phyloP scores from a whole-genome alignment of 2,113 vertebrate genomes.

The Pogona vitticeps region DNA sequence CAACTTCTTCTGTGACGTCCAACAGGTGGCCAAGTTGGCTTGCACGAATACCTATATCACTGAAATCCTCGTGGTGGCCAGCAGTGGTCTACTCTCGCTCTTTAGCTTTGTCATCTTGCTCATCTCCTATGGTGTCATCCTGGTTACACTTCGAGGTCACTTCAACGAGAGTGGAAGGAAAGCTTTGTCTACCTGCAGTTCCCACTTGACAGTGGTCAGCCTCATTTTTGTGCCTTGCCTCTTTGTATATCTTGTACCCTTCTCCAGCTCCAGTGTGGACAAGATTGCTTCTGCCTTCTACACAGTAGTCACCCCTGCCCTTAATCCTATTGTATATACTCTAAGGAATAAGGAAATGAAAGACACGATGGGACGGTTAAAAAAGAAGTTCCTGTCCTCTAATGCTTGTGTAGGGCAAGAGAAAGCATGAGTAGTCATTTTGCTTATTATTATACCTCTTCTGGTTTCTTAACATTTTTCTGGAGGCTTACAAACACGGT shows the following conservation, averaged over 20 bases:
- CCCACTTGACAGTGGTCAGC: slow-evolving; percentile 47
- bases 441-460: not conserved
- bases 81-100: slow-evolving; percentile 61
- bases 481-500: too few relatives aligned
- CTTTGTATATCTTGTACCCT: slow-evolving; percentile 59
- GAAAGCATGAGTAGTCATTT: not conserved
- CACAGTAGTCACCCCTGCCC: slow-evolving; percentile 41
- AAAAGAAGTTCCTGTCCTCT: not conserved
- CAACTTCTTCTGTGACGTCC: slow-evolving; percentile 9
- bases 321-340: slow-evolving; percentile 62
- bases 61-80: slow-evolving; percentile 63
- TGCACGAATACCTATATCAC: slow-evolving; percentile 45
- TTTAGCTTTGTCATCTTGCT: slow-evolving; percentile 64
- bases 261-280: slow-evolving; percentile 19
- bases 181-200: slow-evolving; percentile 58
- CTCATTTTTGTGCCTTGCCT: slow-evolving; percentile 61
- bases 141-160: slow-evolving; percentile 32
- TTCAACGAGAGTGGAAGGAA: slow-evolving; percentile 34
- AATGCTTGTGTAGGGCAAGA: not conserved
- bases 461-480: too few relatives aligned
- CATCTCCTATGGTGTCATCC: slow-evolving; percentile 52
- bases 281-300: slow-evolving; percentile 59
- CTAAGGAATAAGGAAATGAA: slow-evolving; percentile 59
- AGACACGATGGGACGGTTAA: slow-evolving; percentile 31
- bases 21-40: slow-evolving; percentile 43